Evolutionary conservation across 2,797 vertebrate species (phyloP).

Genomic region (Scolopax bukidnonensis): DNA sequence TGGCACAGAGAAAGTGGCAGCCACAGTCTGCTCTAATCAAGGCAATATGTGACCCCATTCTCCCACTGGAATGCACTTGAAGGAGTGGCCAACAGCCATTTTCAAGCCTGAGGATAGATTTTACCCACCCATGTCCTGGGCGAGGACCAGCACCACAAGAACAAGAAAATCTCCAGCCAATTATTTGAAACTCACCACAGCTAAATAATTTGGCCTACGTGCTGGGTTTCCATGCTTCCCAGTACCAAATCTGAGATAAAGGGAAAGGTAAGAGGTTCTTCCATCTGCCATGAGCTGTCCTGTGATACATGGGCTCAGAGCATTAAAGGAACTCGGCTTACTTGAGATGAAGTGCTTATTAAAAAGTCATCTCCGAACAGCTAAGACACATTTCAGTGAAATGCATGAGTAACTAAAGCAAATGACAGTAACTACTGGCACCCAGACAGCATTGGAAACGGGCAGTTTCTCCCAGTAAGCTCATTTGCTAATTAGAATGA

Average conservation of each 20-base stretch:
- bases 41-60: constrained; percentile 20
- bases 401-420: constrained; percentile 56
- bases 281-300: background rate
- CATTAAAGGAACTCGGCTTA: background rate
- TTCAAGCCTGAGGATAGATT: constrained; percentile 11
- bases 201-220: background rate
- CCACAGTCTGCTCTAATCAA: constrained; percentile 33
- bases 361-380: constrained; percentile 28
- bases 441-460: background rate
- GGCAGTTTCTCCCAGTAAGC: constrained; percentile 53
- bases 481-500: constrained; percentile 60
- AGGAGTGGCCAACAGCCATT: constrained; percentile 9
- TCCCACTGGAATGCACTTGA: constrained; percentile 7
- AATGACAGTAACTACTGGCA: constrained; percentile 52
- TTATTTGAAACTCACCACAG: constrained; percentile 13
- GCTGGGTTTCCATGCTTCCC: background rate
- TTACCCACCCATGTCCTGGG: constrained; percentile 41
- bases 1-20: constrained; percentile 20
- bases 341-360: background rate
- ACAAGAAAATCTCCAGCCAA: background rate
- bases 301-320: background rate
- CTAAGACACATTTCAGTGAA: constrained; percentile 33
- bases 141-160: constrained; percentile 13
- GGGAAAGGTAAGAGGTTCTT: background rate
- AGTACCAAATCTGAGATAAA: background rate